phyloP scores from a whole-genome alignment of 2,113 vertebrate genomes.

The Peromyscus polionotus region DNA sequence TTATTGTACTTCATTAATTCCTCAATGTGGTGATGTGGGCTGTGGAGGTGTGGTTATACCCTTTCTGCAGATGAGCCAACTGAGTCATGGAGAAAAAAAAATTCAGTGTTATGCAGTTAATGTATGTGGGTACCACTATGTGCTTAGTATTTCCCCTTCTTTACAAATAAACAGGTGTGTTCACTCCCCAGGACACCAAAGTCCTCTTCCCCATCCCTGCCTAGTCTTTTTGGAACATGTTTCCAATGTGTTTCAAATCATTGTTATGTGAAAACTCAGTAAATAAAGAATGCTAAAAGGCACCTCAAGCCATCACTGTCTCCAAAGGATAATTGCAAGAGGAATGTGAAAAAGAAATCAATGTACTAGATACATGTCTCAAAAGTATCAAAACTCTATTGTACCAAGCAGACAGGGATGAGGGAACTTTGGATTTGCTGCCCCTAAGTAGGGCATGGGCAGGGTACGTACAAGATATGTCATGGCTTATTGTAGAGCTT shows the following conservation, averaged over 20 bases:
- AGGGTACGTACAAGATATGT: neutral
- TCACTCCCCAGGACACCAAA: neutral
- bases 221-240: neutral
- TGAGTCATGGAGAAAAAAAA: neutral
- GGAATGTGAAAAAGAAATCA: slow-evolving; percentile 31
- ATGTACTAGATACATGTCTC: neutral
- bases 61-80: neutral
- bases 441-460: neutral
- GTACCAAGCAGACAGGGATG: neutral
- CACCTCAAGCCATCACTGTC: slow-evolving; percentile 51
- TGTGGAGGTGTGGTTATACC: neutral
- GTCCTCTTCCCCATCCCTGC: neutral
- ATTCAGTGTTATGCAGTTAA: neutral
- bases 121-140: neutral
- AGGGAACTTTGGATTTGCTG: neutral
- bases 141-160: neutral
- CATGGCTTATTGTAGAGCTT: neutral
- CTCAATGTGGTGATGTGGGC: neutral
- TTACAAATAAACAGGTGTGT: neutral
- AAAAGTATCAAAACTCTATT: neutral
- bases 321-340: slow-evolving; percentile 43
- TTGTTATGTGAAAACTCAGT: slow-evolving; percentile 37
- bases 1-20: neutral
- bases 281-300: slow-evolving; percentile 26
- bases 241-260: neutral